A percentile compares a stretch with the other conserved stretches of the same genome.
phyloP scores from a whole-genome alignment of 2,797 vertebrate species.

The Sebastiscus albofasciatus region DNA sequence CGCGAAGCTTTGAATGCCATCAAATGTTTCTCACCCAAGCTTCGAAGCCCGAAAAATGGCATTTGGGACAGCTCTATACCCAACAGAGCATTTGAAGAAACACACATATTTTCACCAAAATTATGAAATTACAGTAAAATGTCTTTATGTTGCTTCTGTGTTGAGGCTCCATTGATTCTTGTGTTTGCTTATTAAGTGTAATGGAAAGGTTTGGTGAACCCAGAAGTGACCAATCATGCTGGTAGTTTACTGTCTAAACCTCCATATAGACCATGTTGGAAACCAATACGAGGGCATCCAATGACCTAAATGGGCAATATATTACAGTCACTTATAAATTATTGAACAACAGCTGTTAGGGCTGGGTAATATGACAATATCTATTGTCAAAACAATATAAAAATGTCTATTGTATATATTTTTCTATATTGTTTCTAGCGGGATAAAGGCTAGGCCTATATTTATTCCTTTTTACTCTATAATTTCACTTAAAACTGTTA shows the following conservation, averaged over 20 bases:
- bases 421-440: too few species aligned
- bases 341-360: not conserved
- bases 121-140: not conserved
- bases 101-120: not conserved
- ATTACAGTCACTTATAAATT: not conserved
- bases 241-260: conserved; percentile 3
- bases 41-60: too few species aligned
- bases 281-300: not conserved
- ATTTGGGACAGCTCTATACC: too few species aligned
- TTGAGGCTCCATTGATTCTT: not conserved
- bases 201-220: not conserved
- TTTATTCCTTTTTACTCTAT: too few species aligned
- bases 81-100: not conserved
- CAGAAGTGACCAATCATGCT: not conserved
- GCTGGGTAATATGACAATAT: too few species aligned
- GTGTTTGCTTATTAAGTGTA: conserved; percentile 15
- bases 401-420: too few species aligned
- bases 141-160: not conserved
- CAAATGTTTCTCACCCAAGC: too few species aligned
- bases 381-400: too few species aligned
- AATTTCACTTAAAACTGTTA: too few species aligned
- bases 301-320: not conserved
- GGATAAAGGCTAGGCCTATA: too few species aligned
- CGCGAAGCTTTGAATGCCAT: too few species aligned
- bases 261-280: not conserved